phyloP scores from a whole-genome alignment of 2,113 vertebrate species.

The Nerophis ophidion region DNA sequence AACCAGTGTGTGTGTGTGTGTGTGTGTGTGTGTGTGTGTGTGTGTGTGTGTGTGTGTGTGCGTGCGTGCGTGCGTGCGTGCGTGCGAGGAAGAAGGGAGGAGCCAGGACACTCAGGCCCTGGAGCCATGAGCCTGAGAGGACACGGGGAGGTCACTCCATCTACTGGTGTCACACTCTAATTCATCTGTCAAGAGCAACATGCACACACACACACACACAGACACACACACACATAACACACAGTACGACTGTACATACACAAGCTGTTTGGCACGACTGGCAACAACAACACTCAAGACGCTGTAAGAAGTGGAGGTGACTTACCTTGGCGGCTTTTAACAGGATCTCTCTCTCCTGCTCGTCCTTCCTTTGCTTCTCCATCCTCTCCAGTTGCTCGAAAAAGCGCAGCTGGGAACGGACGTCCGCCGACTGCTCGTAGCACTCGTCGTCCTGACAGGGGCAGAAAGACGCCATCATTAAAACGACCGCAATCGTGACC shows the following conservation, averaged over 20 bases:
- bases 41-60: not conserved
- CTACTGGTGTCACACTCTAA: slow-evolving; percentile 59
- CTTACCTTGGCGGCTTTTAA: slow-evolving; percentile 84
- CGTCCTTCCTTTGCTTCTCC: slow-evolving; percentile 86
- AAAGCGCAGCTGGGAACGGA: slow-evolving; percentile 81
- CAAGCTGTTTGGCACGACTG: slow-evolving; percentile 28
- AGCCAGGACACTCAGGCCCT: slow-evolving; percentile 54
- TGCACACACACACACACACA: slow-evolving; percentile 21
- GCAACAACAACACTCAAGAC: slow-evolving; percentile 19
- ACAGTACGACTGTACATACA: slow-evolving; percentile 12
- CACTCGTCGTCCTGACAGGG: slow-evolving; percentile 75
- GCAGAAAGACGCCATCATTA: not conserved
- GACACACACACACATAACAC: slow-evolving; percentile 11
- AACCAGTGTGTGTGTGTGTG: not conserved
- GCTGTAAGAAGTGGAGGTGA: slow-evolving; percentile 12
- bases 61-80: slow-evolving; percentile 10
- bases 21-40: not conserved
- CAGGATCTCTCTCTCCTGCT: slow-evolving; percentile 84
- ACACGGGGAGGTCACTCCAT: slow-evolving; percentile 61
- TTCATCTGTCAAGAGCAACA: slow-evolving; percentile 56
- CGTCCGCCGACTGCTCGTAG: slow-evolving; percentile 79
- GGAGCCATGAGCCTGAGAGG: slow-evolving; percentile 54
- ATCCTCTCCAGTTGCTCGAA: slow-evolving; percentile 85
- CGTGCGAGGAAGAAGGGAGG: slow-evolving; percentile 30
- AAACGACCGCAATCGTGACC: no score